Base-by-base conservation (phyloP, 2,888 invertebrate genomes). In the Neuroscelio doddi region DNA sequence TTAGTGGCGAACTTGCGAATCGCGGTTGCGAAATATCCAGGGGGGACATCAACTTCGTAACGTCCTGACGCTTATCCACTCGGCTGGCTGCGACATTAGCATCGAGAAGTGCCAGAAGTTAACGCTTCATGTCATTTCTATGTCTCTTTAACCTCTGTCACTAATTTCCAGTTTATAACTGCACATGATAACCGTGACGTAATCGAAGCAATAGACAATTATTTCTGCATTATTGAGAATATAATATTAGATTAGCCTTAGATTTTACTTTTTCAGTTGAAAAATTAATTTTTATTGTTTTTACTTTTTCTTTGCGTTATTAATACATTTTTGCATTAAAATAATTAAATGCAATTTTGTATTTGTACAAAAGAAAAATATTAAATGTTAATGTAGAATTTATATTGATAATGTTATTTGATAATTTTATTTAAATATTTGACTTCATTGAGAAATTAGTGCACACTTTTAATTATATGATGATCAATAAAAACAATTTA, bases 61-160 rank as follows among this genome's bases (percentile, higher is more conserved):
- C 68, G 61, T 68, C 63, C 71, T 70, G 76, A 77, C 78, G 73
- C 73, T 77, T 67, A 70, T 61, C 71, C 69, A 66, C 72, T 73
- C 68, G 66, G 69, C 59, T 69, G 73, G 73, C 61, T 73, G 69
- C 71, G 58, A 72, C 79, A 79, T 78, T 77, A 78, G 72, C 79
- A 80, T 78, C 70, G 73, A 68, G 72, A 79, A 78, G 76, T 75
- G 78, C 69, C 76, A 77, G 69, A 76, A 80, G 75, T 77, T 79
- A 77, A 80, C 75, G 71, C 74, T 67, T 66, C 75, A 73, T 75
- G 80, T 79, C 80, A 79, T 77, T 80, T 78, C 74, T 71, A 76
- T 74, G 79, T 80, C 80, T 77, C 75, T 76, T 79, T 77, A 79
- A 71, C 72, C 49, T 62, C 55, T 53, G 55, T 32, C 61, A 47